Conservation (phyloP, 2,113 vertebrate species). For the Pantherophis guttatus region DNA sequence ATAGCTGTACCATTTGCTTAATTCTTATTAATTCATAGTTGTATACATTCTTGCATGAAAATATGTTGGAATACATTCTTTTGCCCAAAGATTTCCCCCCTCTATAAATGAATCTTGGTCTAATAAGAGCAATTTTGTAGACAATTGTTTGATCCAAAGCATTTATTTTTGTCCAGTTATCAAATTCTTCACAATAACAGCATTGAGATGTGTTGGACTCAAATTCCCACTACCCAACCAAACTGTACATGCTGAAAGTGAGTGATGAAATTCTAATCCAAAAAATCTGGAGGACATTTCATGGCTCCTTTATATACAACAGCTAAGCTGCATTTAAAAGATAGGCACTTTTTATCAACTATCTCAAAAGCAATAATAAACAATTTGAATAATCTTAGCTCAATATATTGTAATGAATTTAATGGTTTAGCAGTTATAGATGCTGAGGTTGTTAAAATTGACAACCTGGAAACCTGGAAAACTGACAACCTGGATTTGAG, state of each 20-base stretch:
- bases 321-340: neutral
- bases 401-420: neutral
- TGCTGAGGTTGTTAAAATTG: too few relatives aligned
- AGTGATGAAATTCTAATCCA: neutral
- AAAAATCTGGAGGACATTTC: neutral
- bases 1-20: neutral
- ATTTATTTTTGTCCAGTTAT: neutral
- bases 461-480: too few relatives aligned
- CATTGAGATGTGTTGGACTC: neutral
- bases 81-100: neutral
- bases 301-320: neutral
- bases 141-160: neutral
- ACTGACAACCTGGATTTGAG: too few relatives aligned
- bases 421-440: too few relatives aligned
- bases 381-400: neutral
- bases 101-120: neutral
- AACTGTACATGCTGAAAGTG: neutral
- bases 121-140: neutral
- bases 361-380: conserved; percentile 31
- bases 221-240: neutral
- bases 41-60: neutral
- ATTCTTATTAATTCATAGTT: neutral
- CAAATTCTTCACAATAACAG: neutral
- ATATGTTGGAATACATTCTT: neutral
- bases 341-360: neutral